phyloP scores from a whole-genome alignment of 2,113 vertebrate species.

The Pandion haliaetus region DNA sequence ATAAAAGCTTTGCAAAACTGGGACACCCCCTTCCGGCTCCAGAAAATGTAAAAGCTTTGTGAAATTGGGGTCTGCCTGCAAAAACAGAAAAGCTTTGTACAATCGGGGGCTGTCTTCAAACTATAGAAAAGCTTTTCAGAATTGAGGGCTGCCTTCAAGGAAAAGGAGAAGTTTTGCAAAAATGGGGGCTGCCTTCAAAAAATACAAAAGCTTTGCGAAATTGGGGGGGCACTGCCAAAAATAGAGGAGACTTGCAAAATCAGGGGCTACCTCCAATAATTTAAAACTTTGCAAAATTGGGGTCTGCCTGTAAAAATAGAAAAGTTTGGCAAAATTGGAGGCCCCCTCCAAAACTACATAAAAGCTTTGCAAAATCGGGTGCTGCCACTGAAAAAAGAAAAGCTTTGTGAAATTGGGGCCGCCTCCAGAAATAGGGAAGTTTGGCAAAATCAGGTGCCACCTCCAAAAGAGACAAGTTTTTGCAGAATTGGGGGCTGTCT shows the following conservation, averaged over 20 bases:
- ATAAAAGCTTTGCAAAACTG: not conserved
- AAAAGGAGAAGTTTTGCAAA: not conserved
- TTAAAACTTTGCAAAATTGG: not conserved
- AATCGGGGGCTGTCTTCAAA: not conserved
- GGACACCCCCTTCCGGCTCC: no score
- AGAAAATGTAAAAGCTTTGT: not conserved
- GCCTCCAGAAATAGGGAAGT: not conserved
- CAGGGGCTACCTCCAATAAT: no score
- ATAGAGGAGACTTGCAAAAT: not conserved
- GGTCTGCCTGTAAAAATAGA: not conserved
- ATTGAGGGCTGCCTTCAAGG: no score
- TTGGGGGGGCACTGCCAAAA: no score
- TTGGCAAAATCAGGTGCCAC: not conserved
- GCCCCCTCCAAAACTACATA: not conserved
- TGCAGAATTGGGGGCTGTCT: not conserved
- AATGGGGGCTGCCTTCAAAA: no score
- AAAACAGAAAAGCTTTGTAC: not conserved
- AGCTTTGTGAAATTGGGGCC: not conserved
- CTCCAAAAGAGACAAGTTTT: not conserved
- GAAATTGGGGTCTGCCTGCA: rapidly evolving
- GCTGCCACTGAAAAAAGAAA: not conserved
- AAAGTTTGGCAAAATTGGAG: no score
- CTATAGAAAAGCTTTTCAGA: not conserved
- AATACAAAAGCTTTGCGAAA: not conserved
- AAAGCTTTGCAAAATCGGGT: not conserved